A percentile compares a stretch with the other conserved stretches of the same genome.
These are phyloP conservation scores for Leucoma salicis DNA, from an alignment of 2,888 invertebrate species.

Conservation along the genomic window DNA sequence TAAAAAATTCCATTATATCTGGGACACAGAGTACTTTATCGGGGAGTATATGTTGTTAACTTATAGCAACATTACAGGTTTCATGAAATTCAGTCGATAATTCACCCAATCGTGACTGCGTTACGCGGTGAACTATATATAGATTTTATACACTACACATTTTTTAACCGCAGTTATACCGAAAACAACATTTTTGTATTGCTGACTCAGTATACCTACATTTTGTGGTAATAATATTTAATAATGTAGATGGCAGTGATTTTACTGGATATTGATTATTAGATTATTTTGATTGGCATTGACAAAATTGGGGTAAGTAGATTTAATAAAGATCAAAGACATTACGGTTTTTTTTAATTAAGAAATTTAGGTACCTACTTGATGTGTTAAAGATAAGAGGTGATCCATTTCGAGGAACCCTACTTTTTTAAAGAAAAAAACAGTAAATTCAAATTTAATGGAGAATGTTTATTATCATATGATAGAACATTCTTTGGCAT, in stretches of 20 bases:
- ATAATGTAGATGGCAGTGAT: not conserved
- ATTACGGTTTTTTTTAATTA: not conserved
- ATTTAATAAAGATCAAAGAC: not conserved
- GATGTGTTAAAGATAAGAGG: too few species aligned
- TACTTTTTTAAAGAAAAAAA: too few species aligned
- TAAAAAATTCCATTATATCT: too few species aligned
- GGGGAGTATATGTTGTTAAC: not conserved
- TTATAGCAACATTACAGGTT: constrained; percentile 7
- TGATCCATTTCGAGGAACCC: too few species aligned
- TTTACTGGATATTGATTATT: constrained; percentile 10
- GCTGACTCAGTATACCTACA: not conserved
- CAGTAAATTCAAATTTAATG: too few species aligned
- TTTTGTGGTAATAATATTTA: not conserved
- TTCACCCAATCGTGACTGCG: not conserved
- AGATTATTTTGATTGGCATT: constrained; percentile 1
- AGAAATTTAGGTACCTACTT: too few species aligned
- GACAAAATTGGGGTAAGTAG: constrained; percentile 3
- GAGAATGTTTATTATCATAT: too few species aligned
- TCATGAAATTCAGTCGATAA: constrained; percentile 8
- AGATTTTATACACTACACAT: not conserved
- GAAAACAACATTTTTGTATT: not conserved
- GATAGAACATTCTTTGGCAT: too few species aligned
- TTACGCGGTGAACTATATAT: not conserved
- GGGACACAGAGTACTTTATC: too few species aligned
- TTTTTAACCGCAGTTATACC: not conserved